Percentiles rank a stretch among this genome's conserved stretches.
These are phyloP conservation scores for Drosophila auraria DNA, from an alignment of 1,140 invertebrate genomes.

Conservation along the genomic window DNA sequence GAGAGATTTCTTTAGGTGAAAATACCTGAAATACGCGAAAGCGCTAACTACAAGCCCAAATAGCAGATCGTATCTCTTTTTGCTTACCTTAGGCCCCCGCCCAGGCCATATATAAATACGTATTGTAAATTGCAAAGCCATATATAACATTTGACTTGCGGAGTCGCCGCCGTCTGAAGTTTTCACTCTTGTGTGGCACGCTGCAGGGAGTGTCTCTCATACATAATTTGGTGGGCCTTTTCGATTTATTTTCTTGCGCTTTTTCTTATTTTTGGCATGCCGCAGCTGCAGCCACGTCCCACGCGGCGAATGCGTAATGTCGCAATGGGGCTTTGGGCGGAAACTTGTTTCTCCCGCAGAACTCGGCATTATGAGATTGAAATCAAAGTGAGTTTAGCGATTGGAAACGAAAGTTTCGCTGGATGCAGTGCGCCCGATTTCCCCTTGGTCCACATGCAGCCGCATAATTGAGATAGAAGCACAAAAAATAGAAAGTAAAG, in stretches of 20 bases:
- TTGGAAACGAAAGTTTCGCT: constrained; percentile 48
- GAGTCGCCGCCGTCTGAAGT: constrained; percentile 33
- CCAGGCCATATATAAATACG: constrained; percentile 31
- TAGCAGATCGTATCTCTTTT: constrained; percentile 26
- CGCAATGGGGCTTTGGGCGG: constrained; percentile 22
- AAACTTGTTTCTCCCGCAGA: constrained; percentile 62
- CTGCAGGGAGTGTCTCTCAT: constrained; percentile 55
- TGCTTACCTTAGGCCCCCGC: constrained; percentile 33
- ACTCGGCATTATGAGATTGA: constrained; percentile 48
- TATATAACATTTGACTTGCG: constrained; percentile 28
- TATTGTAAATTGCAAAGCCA: constrained; percentile 21
- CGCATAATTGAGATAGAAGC: constrained; percentile 55
- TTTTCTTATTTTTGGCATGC: constrained; percentile 44
- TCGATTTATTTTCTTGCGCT: not conserved
- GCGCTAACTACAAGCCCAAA: constrained; percentile 57
- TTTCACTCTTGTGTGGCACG: constrained; percentile 60
- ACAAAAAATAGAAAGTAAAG: constrained; percentile 78
- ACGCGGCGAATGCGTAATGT: constrained; percentile 75
- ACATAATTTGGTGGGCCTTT: constrained; percentile 53
- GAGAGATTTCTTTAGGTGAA: constrained; percentile 14
- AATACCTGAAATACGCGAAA: constrained; percentile 14
- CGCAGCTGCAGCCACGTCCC: constrained; percentile 48
- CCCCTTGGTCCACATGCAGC: constrained; percentile 32
- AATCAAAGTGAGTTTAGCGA: constrained; percentile 59
- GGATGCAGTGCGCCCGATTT: constrained; percentile 19